phyloP scores from a whole-genome alignment of 1,140 invertebrate species.

The Drosophila kikkawai region DNA sequence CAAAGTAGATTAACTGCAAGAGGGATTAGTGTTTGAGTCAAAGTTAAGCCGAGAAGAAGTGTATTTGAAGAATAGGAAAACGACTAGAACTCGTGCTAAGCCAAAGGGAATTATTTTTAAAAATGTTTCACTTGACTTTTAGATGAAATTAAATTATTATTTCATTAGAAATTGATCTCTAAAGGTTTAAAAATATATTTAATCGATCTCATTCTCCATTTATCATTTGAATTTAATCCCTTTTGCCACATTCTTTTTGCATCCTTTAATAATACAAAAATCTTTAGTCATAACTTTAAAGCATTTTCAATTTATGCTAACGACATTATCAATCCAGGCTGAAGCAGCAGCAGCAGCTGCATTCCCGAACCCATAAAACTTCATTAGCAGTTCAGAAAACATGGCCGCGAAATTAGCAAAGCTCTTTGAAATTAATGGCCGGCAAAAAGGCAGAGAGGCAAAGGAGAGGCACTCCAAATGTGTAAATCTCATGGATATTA shows the following conservation, averaged over 20 bases:
- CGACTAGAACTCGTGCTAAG: neutral
- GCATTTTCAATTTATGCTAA: constrained; percentile 55
- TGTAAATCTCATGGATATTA: constrained; percentile 80
- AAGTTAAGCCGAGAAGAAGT: constrained; percentile 22
- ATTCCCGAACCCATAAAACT: constrained; percentile 71
- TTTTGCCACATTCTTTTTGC: neutral
- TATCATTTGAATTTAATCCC: neutral
- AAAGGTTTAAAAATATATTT: neutral
- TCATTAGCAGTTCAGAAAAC: constrained; percentile 61
- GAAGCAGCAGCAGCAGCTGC: constrained; percentile 49
- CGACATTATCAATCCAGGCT: constrained; percentile 46
- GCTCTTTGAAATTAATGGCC: constrained; percentile 71
- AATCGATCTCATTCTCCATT: neutral
- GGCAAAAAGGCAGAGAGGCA: constrained; percentile 22
- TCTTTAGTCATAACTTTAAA: constrained; percentile 28
- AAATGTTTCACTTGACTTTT: neutral
- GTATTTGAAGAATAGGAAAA: neutral
- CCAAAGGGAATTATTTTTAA: neutral
- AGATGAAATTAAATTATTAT: neutral
- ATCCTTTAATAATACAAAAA: constrained; percentile 10
- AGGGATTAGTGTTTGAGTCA: constrained; percentile 24
- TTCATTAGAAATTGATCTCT: too few species aligned
- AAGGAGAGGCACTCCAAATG: constrained; percentile 30
- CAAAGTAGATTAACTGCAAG: constrained; percentile 35
- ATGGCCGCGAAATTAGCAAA: constrained; percentile 67